These are phyloP conservation scores for Apamea crenata DNA, from an alignment of 2,888 invertebrate genomes.

Conservation along the genomic window DNA sequence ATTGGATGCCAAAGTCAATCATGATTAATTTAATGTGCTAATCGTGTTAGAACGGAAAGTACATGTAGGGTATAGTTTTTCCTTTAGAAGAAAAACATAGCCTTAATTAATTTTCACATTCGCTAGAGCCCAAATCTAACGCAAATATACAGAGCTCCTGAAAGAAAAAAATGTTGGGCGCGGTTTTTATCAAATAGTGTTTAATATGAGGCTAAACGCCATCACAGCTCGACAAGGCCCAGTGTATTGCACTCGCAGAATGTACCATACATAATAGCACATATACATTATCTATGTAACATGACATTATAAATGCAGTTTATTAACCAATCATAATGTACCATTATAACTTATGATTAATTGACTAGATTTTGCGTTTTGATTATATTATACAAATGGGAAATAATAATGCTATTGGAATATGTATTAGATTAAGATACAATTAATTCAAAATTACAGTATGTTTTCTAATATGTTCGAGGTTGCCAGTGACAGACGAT, in stretches of 20 bases:
- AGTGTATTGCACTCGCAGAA: slow-evolving; percentile 39
- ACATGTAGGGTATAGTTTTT: slow-evolving; percentile 2
- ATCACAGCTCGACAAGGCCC: slow-evolving; percentile 34
- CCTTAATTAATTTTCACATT: slow-evolving; percentile 6
- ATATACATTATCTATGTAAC: slow-evolving; percentile 44
- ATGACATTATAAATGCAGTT: slow-evolving; percentile 46
- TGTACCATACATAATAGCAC: slow-evolving; percentile 11
- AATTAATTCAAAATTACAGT: slow-evolving; percentile 45
- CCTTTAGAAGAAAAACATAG: slow-evolving; percentile 8
- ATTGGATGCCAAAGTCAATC: slow-evolving; percentile 8
- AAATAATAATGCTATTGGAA: slow-evolving; percentile 42
- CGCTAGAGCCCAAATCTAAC: not conserved
- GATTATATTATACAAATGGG: slow-evolving; percentile 53
- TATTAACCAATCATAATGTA: slow-evolving; percentile 46
- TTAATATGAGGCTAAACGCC: slow-evolving; percentile 19
- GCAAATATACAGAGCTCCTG: not conserved
- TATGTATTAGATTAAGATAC: slow-evolving; percentile 49
- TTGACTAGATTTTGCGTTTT: slow-evolving; percentile 50
- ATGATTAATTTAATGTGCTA: slow-evolving; percentile 8
- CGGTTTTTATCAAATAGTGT: slow-evolving; percentile 8
- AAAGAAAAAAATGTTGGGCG: slow-evolving; percentile 10
- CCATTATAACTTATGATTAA: slow-evolving; percentile 57
- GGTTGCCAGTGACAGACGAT: slow-evolving; percentile 30
- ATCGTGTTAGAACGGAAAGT: slow-evolving; percentile 1
- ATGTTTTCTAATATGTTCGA: slow-evolving; percentile 32